Conservation (phyloP, 2,113 vertebrate genomes). For the Trogon melanurus region DNA sequence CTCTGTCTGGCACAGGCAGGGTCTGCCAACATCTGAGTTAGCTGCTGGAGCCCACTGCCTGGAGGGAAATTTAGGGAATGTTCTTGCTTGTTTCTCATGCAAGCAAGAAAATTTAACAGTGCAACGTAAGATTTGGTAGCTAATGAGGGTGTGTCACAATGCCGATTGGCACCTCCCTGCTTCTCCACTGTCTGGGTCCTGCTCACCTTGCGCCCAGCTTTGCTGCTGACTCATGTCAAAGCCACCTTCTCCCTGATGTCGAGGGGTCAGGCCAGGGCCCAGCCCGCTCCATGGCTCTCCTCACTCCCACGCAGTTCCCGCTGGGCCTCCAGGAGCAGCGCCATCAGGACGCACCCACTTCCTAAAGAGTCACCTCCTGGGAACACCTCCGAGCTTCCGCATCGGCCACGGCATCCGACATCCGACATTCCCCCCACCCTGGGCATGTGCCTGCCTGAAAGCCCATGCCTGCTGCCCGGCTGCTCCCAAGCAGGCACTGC, state of each 20-base stretch:
- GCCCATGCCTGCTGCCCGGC: background rate
- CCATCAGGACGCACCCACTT: slow-evolving; percentile 35
- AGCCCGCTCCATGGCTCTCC: background rate
- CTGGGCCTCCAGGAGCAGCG: background rate
- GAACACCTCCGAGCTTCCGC: background rate
- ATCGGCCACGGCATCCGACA: background rate
- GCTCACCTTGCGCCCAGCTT: background rate
- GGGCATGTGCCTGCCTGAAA: slow-evolving; percentile 9
- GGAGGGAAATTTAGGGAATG: slow-evolving; percentile 11
- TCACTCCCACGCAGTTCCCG: slow-evolving; percentile 36
- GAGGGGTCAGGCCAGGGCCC: background rate
- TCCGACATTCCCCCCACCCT: background rate
- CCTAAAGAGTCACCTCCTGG: slow-evolving; percentile 63
- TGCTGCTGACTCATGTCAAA: slow-evolving; percentile 20
- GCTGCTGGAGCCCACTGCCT: background rate
- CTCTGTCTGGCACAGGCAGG: background rate
- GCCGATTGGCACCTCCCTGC: background rate
- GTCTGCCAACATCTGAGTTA: background rate
- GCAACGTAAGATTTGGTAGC: background rate
- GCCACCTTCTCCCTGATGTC: background rate
- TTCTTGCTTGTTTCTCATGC: background rate
- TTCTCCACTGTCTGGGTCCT: background rate
- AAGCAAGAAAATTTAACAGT: background rate
- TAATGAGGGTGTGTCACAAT: background rate
- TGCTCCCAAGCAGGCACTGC: background rate